Percentiles rank a stretch among this genome's conserved stretches.
Evolutionary conservation across 2,888 invertebrate species (phyloP).

Genomic region (Falcaria lacertinaria): DNA sequence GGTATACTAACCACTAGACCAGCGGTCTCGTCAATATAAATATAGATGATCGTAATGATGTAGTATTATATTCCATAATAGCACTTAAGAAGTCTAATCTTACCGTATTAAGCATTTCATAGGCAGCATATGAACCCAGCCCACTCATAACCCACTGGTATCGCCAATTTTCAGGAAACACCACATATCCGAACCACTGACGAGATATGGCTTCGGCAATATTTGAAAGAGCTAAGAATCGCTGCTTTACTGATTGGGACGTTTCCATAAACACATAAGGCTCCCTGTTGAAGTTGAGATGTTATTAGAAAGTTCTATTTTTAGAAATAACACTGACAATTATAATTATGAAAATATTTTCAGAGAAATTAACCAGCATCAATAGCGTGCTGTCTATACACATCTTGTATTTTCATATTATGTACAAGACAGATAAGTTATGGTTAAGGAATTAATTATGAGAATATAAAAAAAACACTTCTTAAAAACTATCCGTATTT

Average conservation of each 20-base stretch:
- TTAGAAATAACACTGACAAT: no score
- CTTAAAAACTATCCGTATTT: no score
- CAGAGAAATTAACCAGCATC: no score
- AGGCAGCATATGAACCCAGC: slow-evolving; percentile 80
- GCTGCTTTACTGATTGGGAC: slow-evolving; percentile 57
- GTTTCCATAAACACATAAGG: slow-evolving; percentile 58
- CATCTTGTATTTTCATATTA: no score
- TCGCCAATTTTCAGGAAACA: slow-evolving; percentile 81
- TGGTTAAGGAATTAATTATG: no score
- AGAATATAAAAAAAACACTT: no score
- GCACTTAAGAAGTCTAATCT: slow-evolving; percentile 7
- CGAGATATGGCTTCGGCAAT: slow-evolving; percentile 83
- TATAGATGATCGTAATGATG: neutral
- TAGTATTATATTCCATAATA: neutral
- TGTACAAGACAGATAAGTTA: no score
- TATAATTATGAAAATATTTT: no score
- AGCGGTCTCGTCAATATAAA: no score
- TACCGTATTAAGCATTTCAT: slow-evolving; percentile 73
- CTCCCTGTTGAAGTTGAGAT: slow-evolving; percentile 44
- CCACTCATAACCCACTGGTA: slow-evolving; percentile 81
- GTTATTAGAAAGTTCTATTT: neutral
- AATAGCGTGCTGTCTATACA: no score
- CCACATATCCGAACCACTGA: slow-evolving; percentile 84
- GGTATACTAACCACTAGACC: no score
- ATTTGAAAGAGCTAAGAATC: slow-evolving; percentile 58